phyloP scores from a whole-genome alignment of 2,888 invertebrate genomes.

The Ypsolopha sequella region DNA sequence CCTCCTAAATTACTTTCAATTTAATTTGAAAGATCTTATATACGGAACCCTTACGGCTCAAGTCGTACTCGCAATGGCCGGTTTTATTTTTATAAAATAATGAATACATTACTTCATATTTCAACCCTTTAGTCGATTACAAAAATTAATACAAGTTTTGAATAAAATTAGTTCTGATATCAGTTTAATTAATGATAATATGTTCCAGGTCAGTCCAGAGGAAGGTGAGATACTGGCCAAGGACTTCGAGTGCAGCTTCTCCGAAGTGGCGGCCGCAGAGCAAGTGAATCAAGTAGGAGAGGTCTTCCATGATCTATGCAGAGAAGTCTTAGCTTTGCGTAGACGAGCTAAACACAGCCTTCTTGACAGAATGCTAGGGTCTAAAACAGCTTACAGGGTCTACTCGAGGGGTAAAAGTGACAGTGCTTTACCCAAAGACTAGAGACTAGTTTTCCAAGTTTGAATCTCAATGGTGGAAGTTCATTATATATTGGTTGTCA shows the following conservation, averaged over 20 bases:
- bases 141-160: too few species aligned
- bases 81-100: too few species aligned
- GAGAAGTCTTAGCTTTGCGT: constrained; percentile 83
- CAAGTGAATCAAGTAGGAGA: constrained; percentile 88
- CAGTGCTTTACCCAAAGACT: constrained; percentile 88
- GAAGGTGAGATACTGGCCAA: constrained; percentile 91
- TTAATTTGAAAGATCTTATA: too few species aligned
- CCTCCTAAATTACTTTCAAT: too few species aligned
- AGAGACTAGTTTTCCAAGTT: constrained; percentile 14
- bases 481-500: too few species aligned
- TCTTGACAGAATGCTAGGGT: constrained; percentile 86
- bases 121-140: too few species aligned
- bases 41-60: too few species aligned
- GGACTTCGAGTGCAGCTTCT: constrained; percentile 89
- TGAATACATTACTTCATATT: too few species aligned
- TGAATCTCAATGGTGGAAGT: too few species aligned
- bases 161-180: too few species aligned
- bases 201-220: constrained; percentile 77
- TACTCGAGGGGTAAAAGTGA: constrained; percentile 92
- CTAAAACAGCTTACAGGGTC: constrained; percentile 76
- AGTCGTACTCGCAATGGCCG: too few species aligned
- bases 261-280: constrained; percentile 90
- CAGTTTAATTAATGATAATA: too few species aligned
- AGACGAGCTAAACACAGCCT: constrained; percentile 88
- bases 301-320: constrained; percentile 86